Evolutionary conservation across 2,888 invertebrate species (phyloP), one percentile per base, ranked within the genome.

Genomic region (Panopea generosa): DNA sequence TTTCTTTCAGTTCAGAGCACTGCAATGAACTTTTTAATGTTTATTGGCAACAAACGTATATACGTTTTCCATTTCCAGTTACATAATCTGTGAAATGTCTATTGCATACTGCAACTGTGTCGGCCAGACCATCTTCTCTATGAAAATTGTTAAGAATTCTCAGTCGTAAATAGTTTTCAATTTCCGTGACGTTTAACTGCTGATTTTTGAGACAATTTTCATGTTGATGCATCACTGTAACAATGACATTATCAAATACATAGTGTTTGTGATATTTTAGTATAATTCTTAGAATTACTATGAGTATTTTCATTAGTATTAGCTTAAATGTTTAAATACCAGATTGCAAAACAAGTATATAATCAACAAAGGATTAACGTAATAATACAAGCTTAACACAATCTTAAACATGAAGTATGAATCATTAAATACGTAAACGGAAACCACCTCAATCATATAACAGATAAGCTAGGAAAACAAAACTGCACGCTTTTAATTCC

Each of bases 71-170:
- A 16, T 24, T 27, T 7, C 47, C 33, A 0, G 14, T 26, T 11
- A 14, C 24, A 6, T n/a, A 24, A n/a, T 22, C 29, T 2, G 29
- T 3, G 11, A 74, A 20, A 49, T 78, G 70, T 14, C 57, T 45
- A 47, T 67, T 78, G 24, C 78, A 78, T 14, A 70, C 63, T 53
- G 56, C 52, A 1, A 60, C 55, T 18, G 45, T 27, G 1, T 57
- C 38, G 1, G 56, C 50, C 16, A 67, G 11, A n/a, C 27, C 16
- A 2, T 20, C n/a, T 11, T 60, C 55, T 4, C 45, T 53, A 6
- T 40, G n/a, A 43, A 78, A 78, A 67, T 70, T 73, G 16, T 55
- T 53, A 7, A 78, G 53, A 24, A 78, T 59, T 14, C 47, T 50
- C 16, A 26, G 14, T 53, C 66, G 47, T 1, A 74, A 9, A 7